Evolutionary conservation across 2,797 vertebrate species (phyloP).

Genomic region (Chromobotia macracanthus): DNA sequence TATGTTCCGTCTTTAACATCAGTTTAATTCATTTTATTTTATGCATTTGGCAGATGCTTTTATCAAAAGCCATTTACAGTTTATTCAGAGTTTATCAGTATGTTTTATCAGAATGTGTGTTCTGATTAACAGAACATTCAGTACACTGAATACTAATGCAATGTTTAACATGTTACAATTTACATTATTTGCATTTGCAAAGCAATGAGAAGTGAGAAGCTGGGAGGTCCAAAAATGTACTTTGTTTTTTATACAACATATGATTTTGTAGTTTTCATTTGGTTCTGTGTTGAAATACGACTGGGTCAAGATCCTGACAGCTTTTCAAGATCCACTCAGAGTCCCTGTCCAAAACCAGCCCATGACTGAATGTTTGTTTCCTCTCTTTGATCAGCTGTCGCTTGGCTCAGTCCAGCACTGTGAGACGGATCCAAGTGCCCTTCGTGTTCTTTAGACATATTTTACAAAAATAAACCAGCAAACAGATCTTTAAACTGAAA

Average conservation of each 20-base stretch:
- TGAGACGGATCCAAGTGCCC: neutral
- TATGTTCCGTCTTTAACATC: too few species aligned
- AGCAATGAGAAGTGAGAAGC: too few species aligned
- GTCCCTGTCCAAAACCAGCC: neutral
- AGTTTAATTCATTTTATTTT: too few species aligned
- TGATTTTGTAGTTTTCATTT: neutral
- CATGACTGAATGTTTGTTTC: neutral
- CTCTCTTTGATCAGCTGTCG: neutral
- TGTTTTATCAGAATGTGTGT: too few species aligned
- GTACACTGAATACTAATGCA: too few species aligned
- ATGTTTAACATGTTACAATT: too few species aligned
- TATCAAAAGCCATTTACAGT: too few species aligned
- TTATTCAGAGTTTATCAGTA: too few species aligned
- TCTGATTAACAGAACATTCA: too few species aligned
- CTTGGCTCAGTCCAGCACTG: neutral
- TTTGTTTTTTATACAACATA: neutral
- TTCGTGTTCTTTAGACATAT: neutral
- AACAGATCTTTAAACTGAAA: conserved; percentile 10
- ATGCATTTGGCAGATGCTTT: too few species aligned
- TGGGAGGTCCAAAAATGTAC: too few species aligned
- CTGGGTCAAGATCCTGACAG: neutral
- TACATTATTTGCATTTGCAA: too few species aligned
- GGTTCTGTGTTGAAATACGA: neutral
- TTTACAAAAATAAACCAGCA: conserved; percentile 1
- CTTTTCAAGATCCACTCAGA: neutral